phyloP scores from a whole-genome alignment of 2,113 vertebrate genomes.

The Tinamus guttatus region DNA sequence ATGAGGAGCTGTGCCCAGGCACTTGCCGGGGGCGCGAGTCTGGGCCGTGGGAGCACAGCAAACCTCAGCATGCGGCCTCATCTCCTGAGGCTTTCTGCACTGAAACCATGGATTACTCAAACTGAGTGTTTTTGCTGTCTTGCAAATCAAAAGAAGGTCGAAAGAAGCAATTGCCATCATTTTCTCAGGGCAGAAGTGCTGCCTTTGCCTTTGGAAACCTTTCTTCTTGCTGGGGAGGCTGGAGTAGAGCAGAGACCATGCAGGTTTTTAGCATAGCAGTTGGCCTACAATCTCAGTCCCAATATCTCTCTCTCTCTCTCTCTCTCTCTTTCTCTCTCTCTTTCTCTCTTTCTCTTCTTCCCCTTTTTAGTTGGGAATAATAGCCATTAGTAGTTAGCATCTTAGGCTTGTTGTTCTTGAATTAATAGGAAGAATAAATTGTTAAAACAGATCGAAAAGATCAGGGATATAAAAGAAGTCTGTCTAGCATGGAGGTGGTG shows the following conservation, averaged over 20 bases:
- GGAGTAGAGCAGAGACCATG: neutral
- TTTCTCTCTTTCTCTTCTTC: neutral
- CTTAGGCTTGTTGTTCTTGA: neutral
- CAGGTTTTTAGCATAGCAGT: neutral
- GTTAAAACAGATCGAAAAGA: neutral
- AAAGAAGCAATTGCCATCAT: neutral
- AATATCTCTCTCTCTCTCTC: too few species aligned
- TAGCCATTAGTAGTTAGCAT: neutral
- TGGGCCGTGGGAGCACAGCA: too few species aligned
- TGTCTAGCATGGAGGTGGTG: neutral
- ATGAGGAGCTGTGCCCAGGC: neutral
- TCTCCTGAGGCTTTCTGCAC: neutral
- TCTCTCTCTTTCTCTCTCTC: too few species aligned
- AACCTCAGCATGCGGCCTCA: too few species aligned
- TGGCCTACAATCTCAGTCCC: neutral
- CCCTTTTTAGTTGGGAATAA: neutral
- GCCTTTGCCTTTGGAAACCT: neutral
- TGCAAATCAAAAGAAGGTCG: neutral
- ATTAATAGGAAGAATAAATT: neutral
- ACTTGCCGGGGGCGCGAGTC: too few species aligned
- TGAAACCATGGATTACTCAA: rapidly evolving
- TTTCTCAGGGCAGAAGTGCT: neutral
- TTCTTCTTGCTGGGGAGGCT: neutral
- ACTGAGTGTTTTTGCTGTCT: neutral
- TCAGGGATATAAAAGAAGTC: neutral